Percentiles rank a stretch among this genome's conserved stretches.
phyloP scores from a whole-genome alignment of 2,888 invertebrate species.

The Cheilosia pagana region DNA sequence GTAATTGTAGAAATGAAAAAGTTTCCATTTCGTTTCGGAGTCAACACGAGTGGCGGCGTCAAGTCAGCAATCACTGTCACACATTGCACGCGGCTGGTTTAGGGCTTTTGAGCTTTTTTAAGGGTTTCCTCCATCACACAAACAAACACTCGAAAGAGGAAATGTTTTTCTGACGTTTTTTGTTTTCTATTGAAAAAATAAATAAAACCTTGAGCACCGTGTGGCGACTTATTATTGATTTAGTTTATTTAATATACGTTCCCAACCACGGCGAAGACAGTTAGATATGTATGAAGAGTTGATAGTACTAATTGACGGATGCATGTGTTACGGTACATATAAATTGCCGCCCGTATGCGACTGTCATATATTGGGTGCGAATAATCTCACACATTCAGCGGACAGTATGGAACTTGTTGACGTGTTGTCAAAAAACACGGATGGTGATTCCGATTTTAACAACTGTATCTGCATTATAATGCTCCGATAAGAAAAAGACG shows the following conservation, averaged over 20 bases:
- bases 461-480: conserved; percentile 16
- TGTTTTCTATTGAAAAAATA: conserved; percentile 14
- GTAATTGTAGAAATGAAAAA: conserved; percentile 32
- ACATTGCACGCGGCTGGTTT: conserved; percentile 3
- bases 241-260: conserved; percentile 36
- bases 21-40: conserved; percentile 12
- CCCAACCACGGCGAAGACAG: background rate
- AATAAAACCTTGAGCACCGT: conserved; percentile 50
- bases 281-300: conserved; percentile 7
- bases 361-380: background rate
- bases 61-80: conserved; percentile 5
- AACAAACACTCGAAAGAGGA: conserved; percentile 47
- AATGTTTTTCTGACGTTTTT: background rate
- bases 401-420: conserved; percentile 24
- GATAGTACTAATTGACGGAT: conserved; percentile 22
- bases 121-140: conserved; percentile 31
- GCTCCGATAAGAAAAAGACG: conserved; percentile 40
- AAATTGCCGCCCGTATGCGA: background rate
- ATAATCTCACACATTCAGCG: conserved; percentile 9
- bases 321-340: background rate
- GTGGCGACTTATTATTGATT: conserved; percentile 61
- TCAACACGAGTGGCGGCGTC: background rate
- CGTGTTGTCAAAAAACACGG: background rate
- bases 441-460: conserved; percentile 19
- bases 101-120: conserved; percentile 59